Evolutionary conservation across 2,113 vertebrate species (phyloP), one percentile per base, ranked within the genome.

Genomic region (Mobula hypostoma): DNA sequence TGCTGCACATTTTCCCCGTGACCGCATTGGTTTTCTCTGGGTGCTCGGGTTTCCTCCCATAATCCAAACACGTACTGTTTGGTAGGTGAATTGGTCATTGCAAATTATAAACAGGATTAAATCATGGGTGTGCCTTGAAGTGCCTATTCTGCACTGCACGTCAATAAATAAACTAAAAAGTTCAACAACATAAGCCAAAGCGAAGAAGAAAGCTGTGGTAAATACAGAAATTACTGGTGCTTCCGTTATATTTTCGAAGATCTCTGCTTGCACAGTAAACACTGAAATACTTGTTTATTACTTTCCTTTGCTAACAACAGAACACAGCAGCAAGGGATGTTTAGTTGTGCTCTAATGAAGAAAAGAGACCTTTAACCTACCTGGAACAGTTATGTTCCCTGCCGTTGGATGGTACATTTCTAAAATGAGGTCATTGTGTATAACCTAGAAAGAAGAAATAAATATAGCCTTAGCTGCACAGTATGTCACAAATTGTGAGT

Each of bases 371-470:
- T 32, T 29, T 32, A 2, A 70, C 97, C 96, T 95, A 99, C 98
- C 98, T 96, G 98, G 97, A 76, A 99, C 97, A 94, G 96, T 94
- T 95, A 99, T 97, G 94, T 94, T 97, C 95, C 98, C 98, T 94
- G 97, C 97, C 66, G 97, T 98, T 0, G 98, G 98, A 96, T 99
- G 98, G 87, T 97, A 95, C 97, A 99, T 98, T 95, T 98, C 97
- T 97, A 98, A 97, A 61, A 99, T 94, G 24, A 99, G 98, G 3
- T 95, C 96, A 96, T 99, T 99, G 96, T 99, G 97, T 94, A 97
- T 96, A 94, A 99, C 98, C 98, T 99, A 96, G 70, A 94, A 95
- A 96, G 94, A 94, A 96, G 95, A 95, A 94, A 77, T 19, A 76
- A 7, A 12, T n/a, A 92, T 7, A 90, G 76, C 76, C 14, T 74